Conservation (phyloP, 2,113 vertebrate species). For the Strigops habroptila region DNA sequence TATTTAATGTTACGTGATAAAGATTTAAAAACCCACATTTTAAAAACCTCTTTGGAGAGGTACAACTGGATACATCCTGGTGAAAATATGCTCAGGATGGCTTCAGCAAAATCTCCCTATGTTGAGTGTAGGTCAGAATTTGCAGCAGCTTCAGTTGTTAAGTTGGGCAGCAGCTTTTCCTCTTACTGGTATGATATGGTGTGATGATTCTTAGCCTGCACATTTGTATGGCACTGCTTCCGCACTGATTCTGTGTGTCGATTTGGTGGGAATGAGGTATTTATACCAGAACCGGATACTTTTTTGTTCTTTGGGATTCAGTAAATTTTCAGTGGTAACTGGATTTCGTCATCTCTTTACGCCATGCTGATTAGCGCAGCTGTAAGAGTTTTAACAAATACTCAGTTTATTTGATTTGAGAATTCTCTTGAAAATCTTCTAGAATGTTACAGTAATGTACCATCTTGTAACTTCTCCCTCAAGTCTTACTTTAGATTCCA, state of each 20-base stretch:
- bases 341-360: neutral
- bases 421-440: neutral
- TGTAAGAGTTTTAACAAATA: neutral
- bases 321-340: slow-evolving; percentile 3
- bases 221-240: neutral
- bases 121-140: neutral
- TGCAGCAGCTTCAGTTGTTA: neutral
- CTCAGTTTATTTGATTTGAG: neutral
- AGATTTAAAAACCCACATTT: neutral
- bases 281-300: neutral
- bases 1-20: neutral
- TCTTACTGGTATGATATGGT: neutral
- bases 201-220: neutral
- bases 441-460: neutral
- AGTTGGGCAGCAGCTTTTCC: neutral
- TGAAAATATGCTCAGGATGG: neutral
- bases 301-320: slow-evolving; percentile 5
- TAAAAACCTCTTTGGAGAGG: neutral
- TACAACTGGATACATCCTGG: neutral
- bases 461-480: neutral
- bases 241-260: neutral
- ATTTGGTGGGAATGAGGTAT: neutral
- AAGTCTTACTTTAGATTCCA: neutral
- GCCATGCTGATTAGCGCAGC: neutral
- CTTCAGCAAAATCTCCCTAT: neutral